phyloP scores from a whole-genome alignment of 2,797 vertebrate species.

The Novumbra hubbsi region DNA sequence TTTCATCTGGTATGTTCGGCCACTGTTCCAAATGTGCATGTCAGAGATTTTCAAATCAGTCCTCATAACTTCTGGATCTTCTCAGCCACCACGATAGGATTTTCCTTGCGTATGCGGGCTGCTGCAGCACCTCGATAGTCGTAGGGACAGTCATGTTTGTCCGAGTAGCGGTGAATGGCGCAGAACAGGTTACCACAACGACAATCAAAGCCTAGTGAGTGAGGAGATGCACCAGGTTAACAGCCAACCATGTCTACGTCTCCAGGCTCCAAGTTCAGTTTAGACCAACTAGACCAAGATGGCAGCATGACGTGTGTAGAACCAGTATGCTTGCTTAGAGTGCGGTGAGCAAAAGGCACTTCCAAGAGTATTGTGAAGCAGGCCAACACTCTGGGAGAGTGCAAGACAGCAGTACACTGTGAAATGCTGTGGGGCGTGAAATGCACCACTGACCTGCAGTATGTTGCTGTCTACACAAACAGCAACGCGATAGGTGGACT shows the following conservation, averaged over 20 bases:
- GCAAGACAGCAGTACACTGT: conserved; percentile 35
- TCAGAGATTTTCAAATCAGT: conserved; percentile 55
- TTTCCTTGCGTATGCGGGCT: conserved; percentile 89
- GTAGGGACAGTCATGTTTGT: conserved; percentile 88
- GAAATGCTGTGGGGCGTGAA: conserved; percentile 46
- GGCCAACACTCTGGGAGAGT: conserved; percentile 17
- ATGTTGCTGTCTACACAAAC: conserved; percentile 43
- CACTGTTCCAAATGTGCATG: conserved; percentile 68
- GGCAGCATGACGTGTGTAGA: not conserved
- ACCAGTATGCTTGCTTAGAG: not conserved
- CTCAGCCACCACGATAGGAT: conserved; percentile 87
- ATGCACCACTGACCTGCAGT: conserved; percentile 61
- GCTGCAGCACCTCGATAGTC: conserved; percentile 89
- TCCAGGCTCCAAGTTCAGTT: not conserved
- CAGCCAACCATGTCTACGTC: not conserved
- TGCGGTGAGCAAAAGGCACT: not conserved
- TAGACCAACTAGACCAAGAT: not conserved
- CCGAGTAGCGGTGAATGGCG: conserved; percentile 88
- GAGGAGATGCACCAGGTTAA: conserved; percentile 20
- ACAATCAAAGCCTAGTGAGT: conserved; percentile 83
- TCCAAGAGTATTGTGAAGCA: conserved; percentile 2
- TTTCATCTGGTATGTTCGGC: conserved; percentile 65
- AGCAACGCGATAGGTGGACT: conserved; percentile 7
- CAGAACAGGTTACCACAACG: conserved; percentile 92
- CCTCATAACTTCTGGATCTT: conserved; percentile 94